A percentile compares a stretch with the other conserved stretches of the same genome.
These are phyloP conservation scores for Lateolabrax maculatus DNA, from an alignment of 2,797 vertebrate species.

Conservation along the genomic window DNA sequence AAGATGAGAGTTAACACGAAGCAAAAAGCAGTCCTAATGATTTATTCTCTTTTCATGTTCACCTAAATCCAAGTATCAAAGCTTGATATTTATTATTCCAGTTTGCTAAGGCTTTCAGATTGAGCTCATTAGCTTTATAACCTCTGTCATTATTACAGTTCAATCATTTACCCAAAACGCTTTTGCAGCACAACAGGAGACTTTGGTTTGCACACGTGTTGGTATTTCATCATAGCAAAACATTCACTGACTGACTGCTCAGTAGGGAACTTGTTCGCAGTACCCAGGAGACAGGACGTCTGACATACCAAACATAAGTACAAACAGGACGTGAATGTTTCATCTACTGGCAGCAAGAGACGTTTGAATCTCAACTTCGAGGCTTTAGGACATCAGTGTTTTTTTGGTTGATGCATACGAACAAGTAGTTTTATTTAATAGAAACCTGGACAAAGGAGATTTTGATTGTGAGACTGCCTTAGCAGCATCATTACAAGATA, in stretches of 20 bases:
- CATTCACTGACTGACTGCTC: background rate
- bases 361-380: background rate
- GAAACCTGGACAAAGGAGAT: background rate
- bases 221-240: constrained; percentile 23
- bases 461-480: background rate
- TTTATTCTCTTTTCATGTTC: constrained; percentile 30
- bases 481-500: too few species aligned
- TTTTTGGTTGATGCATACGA: background rate
- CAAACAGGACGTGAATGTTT: constrained; percentile 1
- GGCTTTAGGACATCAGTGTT: background rate
- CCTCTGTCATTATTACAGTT: background rate
- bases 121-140: background rate
- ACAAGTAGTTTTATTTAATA: too few species aligned
- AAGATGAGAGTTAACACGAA: constrained; percentile 7
- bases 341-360: background rate
- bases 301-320: background rate
- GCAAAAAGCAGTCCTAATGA: background rate
- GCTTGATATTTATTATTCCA: constrained; percentile 1
- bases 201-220: background rate
- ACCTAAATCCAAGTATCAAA: constrained; percentile 15
- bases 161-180: constrained; percentile 34
- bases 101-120: background rate
- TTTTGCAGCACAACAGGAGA: background rate
- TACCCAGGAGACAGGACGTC: background rate
- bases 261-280: background rate